phyloP scores from a whole-genome alignment of 2,113 vertebrate species.

The Myodes glareolus region DNA sequence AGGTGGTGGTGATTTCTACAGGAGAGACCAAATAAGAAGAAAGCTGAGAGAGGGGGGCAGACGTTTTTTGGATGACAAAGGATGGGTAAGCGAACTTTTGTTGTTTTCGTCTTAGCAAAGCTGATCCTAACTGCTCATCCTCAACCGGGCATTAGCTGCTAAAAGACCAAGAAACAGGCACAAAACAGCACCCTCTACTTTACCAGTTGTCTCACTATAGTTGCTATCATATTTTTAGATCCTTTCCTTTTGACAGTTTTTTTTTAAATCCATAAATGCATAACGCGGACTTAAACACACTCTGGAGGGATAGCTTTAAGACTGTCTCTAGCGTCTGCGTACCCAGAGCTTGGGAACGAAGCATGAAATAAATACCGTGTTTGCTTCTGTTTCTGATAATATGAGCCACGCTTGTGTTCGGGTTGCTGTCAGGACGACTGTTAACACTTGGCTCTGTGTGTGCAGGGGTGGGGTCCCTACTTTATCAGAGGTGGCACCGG shows the following conservation, averaged over 20 bases:
- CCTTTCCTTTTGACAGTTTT: slow-evolving; percentile 53
- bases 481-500: slow-evolving; percentile 67
- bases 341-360: slow-evolving; percentile 55
- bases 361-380: slow-evolving; percentile 64
- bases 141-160: slow-evolving; percentile 69
- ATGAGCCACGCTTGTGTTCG: slow-evolving; percentile 30
- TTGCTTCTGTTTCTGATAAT: slow-evolving; percentile 29
- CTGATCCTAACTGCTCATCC: slow-evolving; percentile 67
- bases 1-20: slow-evolving; percentile 83
- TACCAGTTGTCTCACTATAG: slow-evolving; percentile 82
- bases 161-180: slow-evolving; percentile 58
- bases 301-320: slow-evolving; percentile 55
- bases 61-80: slow-evolving; percentile 81
- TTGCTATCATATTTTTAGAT: slow-evolving; percentile 84
- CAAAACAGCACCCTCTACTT: slow-evolving; percentile 79
- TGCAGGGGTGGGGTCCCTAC: slow-evolving; percentile 66
- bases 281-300: slow-evolving; percentile 56
- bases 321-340: slow-evolving; percentile 52
- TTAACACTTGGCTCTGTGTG: slow-evolving; percentile 73
- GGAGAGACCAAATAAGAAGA: slow-evolving; percentile 71
- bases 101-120: slow-evolving; percentile 77
- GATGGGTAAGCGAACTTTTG: slow-evolving; percentile 91
- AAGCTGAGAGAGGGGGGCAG: slow-evolving; percentile 73
- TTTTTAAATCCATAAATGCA: slow-evolving; percentile 61
- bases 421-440: slow-evolving; percentile 60